Percentiles rank a stretch among this genome's conserved stretches.
Evolutionary conservation across 1,140 invertebrate species (phyloP).

Genomic region (Megalonaias nervosa): DNA sequence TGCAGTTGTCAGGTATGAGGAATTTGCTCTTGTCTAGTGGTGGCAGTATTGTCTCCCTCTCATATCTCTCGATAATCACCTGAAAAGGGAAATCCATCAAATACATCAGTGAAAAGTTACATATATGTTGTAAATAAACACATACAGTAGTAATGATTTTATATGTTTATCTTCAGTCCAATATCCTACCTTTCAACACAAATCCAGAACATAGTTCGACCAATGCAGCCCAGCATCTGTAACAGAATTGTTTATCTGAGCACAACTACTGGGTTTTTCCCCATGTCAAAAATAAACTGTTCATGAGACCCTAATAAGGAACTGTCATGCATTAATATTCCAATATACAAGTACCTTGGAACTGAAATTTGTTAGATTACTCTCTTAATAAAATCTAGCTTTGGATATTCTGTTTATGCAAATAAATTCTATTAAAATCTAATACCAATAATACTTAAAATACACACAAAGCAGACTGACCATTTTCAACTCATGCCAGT

Average conservation of each 20-base stretch:
- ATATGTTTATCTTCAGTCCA: background rate
- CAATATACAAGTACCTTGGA: no score
- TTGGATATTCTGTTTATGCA: no score
- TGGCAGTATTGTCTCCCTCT: constrained; percentile 76
- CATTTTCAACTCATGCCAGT: no score
- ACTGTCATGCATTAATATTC: no score
- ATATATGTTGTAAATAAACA: background rate
- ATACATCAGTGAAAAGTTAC: no score
- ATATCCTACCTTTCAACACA: background rate
- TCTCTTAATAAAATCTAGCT: no score
- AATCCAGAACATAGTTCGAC: background rate
- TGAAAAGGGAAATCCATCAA: constrained; percentile 50
- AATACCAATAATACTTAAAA: no score
- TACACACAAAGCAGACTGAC: no score
- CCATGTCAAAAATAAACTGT: background rate
- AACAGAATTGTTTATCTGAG: background rate
- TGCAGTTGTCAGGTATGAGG: constrained; percentile 78
- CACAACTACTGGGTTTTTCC: background rate
- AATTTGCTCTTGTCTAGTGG: constrained; percentile 79
- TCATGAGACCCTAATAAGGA: no score
- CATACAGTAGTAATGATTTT: background rate
- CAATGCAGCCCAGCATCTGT: background rate
- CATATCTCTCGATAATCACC: constrained; percentile 78
- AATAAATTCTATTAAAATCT: no score
- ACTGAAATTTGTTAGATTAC: no score